Conservation (phyloP, 2,888 invertebrate species). For the Drosophila aldrichi region DNA sequence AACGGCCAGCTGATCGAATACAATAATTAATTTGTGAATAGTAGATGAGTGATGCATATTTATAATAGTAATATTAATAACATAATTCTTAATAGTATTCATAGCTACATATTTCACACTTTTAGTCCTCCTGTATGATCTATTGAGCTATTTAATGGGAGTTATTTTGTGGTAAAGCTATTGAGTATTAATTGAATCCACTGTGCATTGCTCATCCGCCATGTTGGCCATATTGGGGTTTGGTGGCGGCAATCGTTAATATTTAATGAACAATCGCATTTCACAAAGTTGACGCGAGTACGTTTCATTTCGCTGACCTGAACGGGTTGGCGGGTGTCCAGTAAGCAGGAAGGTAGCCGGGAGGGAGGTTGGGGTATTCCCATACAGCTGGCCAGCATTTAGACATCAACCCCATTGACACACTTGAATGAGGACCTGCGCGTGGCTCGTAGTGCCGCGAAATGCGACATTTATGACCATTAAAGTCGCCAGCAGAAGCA, state of each 20-base stretch:
- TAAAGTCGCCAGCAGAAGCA: slow-evolving; percentile 46
- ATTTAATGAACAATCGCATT: slow-evolving; percentile 81
- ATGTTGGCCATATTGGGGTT: slow-evolving; percentile 8
- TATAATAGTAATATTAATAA: too few relatives aligned
- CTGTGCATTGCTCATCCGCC: slow-evolving; percentile 28
- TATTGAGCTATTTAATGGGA: too few relatives aligned
- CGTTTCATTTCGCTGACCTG: slow-evolving; percentile 35
- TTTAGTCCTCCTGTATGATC: too few relatives aligned
- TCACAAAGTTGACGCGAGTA: slow-evolving; percentile 55
- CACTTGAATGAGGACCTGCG: slow-evolving; percentile 67
- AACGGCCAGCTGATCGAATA: background rate
- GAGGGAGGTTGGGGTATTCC: slow-evolving; percentile 3
- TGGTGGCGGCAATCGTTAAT: slow-evolving; percentile 72
- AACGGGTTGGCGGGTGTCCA: slow-evolving; percentile 1
- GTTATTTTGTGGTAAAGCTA: too few relatives aligned
- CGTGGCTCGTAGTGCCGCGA: slow-evolving; percentile 45
- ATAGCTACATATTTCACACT: background rate
- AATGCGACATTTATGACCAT: slow-evolving; percentile 73
- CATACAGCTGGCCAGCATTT: slow-evolving; percentile 43
- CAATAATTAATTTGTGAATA: background rate
- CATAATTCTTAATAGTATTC: too few relatives aligned
- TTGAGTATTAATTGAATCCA: slow-evolving; percentile 1
- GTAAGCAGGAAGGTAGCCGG: background rate
- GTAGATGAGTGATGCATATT: too few relatives aligned
- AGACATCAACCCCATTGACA: slow-evolving; percentile 71